Conservation (phyloP, 2,888 invertebrate species). For the Aleiodes testaceus region DNA sequence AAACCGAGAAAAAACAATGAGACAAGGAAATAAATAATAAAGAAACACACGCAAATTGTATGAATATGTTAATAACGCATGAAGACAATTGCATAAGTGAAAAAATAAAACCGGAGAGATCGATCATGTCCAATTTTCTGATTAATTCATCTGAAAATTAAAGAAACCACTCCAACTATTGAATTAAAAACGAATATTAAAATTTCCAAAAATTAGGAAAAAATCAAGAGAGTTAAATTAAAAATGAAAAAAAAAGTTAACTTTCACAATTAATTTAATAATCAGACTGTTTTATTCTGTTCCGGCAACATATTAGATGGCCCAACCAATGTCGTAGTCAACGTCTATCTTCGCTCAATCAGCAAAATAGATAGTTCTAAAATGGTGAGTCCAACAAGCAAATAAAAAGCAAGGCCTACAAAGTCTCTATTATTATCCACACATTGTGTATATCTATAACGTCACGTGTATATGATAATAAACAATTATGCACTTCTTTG, state of each 20-base stretch:
- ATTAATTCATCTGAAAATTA: background rate
- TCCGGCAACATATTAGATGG: conserved; percentile 78
- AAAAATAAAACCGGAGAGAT: background rate
- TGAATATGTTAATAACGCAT: background rate
- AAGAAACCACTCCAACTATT: background rate
- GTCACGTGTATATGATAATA: conserved; percentile 63
- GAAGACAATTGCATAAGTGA: conserved; percentile 1
- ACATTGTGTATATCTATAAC: conserved; percentile 59
- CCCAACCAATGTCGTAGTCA: conserved; percentile 92
- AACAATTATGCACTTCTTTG: conserved; percentile 65
- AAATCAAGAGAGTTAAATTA: conserved; percentile 25
- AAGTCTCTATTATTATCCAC: conserved; percentile 41
- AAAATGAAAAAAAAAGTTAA: conserved; percentile 46
- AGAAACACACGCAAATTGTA: background rate
- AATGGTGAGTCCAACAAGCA: conserved; percentile 88
- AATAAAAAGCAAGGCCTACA: conserved; percentile 63
- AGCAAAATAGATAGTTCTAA: conserved; percentile 99
- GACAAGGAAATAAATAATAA: background rate
- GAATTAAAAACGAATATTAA: background rate
- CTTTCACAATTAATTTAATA: conserved; percentile 52
- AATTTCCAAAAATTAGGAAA: background rate
- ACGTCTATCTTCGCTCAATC: conserved; percentile 97
- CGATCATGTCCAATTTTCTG: background rate
- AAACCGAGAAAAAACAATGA: background rate
- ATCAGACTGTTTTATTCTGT: conserved; percentile 73